Evolutionary conservation across 2,113 vertebrate species (phyloP).

Genomic region (mouse (Mus musculus)): DNA sequence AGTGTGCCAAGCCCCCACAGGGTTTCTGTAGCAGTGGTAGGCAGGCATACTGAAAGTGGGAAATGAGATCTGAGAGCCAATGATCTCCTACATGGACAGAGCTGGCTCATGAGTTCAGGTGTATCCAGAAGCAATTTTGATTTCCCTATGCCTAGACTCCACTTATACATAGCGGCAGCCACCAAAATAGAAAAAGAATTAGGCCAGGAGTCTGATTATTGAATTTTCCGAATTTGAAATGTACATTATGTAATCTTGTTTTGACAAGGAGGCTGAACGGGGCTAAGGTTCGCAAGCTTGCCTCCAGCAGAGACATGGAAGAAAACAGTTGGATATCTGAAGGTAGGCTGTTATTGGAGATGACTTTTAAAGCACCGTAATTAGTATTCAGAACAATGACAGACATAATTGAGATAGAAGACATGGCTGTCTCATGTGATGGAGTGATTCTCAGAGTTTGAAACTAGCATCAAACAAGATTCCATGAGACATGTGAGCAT

Average conservation of each 20-base stretch:
- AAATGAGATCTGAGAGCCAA: not conserved
- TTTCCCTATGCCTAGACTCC: not conserved
- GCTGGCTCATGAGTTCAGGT: not conserved
- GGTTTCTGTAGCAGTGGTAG: not conserved
- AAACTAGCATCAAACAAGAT: not conserved
- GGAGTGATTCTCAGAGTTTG: not conserved
- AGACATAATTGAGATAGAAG: not conserved
- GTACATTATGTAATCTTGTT: not conserved
- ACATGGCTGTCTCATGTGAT: not conserved
- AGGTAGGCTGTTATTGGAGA: not conserved
- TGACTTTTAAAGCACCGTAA: not conserved
- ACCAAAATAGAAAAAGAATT: not conserved
- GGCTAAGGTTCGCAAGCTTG: not conserved
- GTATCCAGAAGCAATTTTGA: not conserved
- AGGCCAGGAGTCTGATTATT: not conserved
- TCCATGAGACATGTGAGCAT: not conserved
- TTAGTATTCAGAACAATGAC: not conserved
- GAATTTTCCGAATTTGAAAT: not conserved
- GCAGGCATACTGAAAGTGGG: not conserved
- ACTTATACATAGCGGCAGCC: not conserved
- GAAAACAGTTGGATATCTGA: not conserved
- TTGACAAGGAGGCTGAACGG: not conserved
- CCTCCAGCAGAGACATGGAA: not conserved
- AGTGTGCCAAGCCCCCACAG: not conserved
- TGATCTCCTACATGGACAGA: not conserved